Evolutionary conservation across 2,888 invertebrate species (phyloP).

Genomic region (Xestia ashworthii): DNA sequence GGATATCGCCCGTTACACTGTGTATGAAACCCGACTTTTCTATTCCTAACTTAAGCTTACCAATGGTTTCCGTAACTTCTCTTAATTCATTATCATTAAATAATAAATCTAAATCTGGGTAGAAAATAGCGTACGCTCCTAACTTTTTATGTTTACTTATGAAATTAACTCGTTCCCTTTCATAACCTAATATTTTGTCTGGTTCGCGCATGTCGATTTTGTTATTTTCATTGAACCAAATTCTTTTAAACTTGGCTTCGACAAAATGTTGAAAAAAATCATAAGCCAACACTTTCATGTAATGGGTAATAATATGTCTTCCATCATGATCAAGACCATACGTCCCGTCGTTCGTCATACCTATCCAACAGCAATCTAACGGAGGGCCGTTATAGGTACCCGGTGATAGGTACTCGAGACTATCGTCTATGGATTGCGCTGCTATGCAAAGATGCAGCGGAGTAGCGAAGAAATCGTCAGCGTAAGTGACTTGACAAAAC

Average conservation of each 20-base stretch:
- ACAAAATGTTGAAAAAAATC: neutral
- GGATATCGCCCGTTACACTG: neutral
- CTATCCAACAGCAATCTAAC: neutral
- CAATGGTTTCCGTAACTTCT: neutral
- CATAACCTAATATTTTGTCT: neutral
- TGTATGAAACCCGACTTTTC: neutral
- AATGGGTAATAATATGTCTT: neutral
- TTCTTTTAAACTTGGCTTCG: neutral
- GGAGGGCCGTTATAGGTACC: too few relatives aligned
- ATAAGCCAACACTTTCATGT: neutral
- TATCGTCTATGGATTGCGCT: neutral
- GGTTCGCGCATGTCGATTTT: neutral
- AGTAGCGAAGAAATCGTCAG: neutral
- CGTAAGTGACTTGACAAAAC: neutral
- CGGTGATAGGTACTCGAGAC: neutral
- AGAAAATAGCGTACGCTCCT: slow-evolving; percentile 3
- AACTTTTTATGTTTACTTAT: neutral
- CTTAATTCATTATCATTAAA: slow-evolving; percentile 2
- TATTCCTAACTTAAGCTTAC: neutral
- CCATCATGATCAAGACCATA: neutral
- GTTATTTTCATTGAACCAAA: neutral
- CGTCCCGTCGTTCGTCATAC: neutral
- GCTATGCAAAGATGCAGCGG: neutral
- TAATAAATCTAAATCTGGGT: neutral
- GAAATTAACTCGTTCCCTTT: neutral